Evolutionary conservation across 23 tunicate genomes (phyloP).

Genomic region (Diplosoma virens): DNA sequence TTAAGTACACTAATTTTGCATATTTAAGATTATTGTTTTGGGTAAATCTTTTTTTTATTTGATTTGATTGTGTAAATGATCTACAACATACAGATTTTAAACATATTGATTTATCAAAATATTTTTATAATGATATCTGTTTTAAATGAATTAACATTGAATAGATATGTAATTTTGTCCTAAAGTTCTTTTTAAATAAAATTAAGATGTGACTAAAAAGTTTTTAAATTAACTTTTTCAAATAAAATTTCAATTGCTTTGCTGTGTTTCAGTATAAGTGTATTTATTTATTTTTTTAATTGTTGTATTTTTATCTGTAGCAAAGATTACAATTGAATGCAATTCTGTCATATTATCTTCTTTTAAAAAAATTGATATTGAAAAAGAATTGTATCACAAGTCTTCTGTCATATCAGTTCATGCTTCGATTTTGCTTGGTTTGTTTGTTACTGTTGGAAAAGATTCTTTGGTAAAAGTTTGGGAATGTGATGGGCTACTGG

Average conservation of each 20-base stretch:
- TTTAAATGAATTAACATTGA: no score
- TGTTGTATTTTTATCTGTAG: slow-evolving; percentile 3
- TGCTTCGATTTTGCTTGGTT: slow-evolving; percentile 36
- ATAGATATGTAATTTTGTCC: no score
- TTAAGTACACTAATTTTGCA: no score
- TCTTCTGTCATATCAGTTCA: slow-evolving; percentile 18
- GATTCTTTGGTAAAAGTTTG: slow-evolving; percentile 64
- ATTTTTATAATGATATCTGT: no score
- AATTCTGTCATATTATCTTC: background rate
- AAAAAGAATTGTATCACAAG: slow-evolving; percentile 42
- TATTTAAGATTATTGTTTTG: no score
- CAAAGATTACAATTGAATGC: slow-evolving; percentile 27
- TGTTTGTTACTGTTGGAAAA: slow-evolving; percentile 47
- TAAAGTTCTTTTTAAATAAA: no score
- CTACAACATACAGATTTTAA: no score
- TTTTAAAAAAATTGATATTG: slow-evolving; percentile 37
- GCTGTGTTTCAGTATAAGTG: no score
- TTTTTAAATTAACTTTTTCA: background rate
- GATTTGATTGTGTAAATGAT: no score
- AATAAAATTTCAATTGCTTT: background rate
- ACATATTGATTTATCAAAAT: no score
- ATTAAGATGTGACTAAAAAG: background rate
- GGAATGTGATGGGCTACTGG: slow-evolving; percentile 57
- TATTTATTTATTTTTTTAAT: no score
- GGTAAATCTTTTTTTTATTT: no score